phyloP scores from a whole-genome alignment of 2,797 vertebrate species.

The Tenualosa thibaudeaui region DNA sequence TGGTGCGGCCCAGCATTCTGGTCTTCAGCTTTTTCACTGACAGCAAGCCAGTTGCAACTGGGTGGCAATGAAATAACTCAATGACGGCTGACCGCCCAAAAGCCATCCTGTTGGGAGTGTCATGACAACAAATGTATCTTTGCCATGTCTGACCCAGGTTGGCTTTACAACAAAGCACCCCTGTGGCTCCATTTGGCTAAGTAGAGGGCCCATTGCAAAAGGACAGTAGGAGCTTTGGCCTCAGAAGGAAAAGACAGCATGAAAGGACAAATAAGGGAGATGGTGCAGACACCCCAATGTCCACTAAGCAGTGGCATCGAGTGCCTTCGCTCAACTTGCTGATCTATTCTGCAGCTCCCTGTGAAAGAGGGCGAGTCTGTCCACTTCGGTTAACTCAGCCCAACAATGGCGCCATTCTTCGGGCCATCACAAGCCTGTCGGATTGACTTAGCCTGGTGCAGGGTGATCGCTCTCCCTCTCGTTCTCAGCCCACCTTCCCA shows the following conservation, averaged over 20 bases:
- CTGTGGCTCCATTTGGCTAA: conserved; percentile 57
- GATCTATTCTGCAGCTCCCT: conserved; percentile 35
- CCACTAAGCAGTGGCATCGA: neutral
- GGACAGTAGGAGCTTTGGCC: neutral
- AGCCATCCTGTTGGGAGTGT: neutral
- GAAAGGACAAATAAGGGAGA: conserved; percentile 3
- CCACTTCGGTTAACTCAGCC: conserved; percentile 65
- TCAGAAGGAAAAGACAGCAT: neutral
- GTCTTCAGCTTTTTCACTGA: neutral
- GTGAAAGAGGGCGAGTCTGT: conserved; percentile 60
- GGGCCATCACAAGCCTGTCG: conserved; percentile 65
- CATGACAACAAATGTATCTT: neutral
- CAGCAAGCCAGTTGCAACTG: neutral
- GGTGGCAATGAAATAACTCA: neutral
- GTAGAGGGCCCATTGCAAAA: neutral
- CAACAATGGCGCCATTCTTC: conserved; percentile 68
- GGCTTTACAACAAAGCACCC: conserved; percentile 50
- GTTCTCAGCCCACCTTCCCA: conserved; percentile 34
- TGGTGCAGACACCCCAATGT: neutral
- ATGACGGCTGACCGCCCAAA: neutral
- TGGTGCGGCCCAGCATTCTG: neutral
- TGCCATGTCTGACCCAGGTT: conserved; percentile 42
- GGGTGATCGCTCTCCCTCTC: conserved; percentile 63
- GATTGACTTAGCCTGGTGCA: conserved; percentile 67
- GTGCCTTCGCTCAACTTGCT: neutral